A percentile compares a stretch with the other conserved stretches of the same genome.
phyloP scores from a whole-genome alignment of 2,113 vertebrate species.

The Trochalopteron elliotii region DNA sequence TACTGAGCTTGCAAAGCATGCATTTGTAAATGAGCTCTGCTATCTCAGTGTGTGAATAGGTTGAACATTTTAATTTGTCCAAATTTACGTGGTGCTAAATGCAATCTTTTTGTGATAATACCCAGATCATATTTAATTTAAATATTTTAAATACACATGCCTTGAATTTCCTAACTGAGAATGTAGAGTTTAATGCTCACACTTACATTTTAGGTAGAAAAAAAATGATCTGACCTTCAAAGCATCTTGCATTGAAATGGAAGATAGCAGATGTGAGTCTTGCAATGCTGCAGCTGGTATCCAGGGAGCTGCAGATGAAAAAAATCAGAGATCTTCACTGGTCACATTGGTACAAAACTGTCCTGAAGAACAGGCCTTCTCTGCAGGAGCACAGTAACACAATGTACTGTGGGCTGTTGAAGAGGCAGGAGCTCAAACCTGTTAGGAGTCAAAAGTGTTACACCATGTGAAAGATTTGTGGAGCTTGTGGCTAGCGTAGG shows the following conservation, averaged over 20 bases:
- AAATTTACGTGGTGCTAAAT: not conserved
- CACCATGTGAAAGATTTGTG: not conserved
- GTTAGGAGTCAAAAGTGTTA: not conserved
- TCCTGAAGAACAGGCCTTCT: not conserved
- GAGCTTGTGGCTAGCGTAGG: not conserved
- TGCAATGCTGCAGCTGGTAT: not conserved
- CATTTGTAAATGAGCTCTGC: not conserved
- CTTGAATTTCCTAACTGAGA: not conserved
- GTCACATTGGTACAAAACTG: not conserved
- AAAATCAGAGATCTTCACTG: not conserved
- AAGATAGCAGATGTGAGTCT: not conserved
- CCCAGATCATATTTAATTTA: not conserved
- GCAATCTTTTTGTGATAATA: not conserved
- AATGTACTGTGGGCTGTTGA: not conserved
- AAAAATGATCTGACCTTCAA: slow-evolving; percentile 1
- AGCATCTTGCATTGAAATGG: not conserved
- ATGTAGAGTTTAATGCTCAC: not conserved
- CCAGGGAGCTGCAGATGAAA: not conserved
- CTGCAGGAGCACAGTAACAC: not conserved
- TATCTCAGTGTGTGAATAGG: not conserved
- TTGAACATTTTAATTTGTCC: not conserved
- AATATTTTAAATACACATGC: not conserved
- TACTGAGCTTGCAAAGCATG: not conserved
- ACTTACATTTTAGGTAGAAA: not conserved
- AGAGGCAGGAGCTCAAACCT: not conserved